A percentile compares a stretch with the other conserved stretches of the same genome.
Conservation (phyloP, 1,140 invertebrate genomes). For the Drosophila sucinea region DNA sequence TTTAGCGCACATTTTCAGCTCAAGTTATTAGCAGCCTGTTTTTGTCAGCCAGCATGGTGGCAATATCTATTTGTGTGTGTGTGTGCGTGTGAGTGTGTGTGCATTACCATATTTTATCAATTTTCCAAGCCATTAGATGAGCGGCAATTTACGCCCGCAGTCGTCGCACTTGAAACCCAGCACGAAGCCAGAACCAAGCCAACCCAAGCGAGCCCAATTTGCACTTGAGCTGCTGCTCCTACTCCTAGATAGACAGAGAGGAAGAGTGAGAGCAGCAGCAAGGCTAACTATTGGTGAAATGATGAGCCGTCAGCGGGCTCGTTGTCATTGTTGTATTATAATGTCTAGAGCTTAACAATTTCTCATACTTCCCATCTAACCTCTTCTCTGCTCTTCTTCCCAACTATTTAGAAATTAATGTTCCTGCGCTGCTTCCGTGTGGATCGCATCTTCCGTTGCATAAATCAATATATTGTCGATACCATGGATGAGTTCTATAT, state of each 20-base stretch:
- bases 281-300: slow-evolving; percentile 43
- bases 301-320: slow-evolving; percentile 49
- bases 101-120: slow-evolving; percentile 82
- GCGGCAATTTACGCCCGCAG: slow-evolving; percentile 78
- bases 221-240: slow-evolving; percentile 59
- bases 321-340: slow-evolving; percentile 60
- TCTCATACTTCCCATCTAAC: slow-evolving; percentile 8
- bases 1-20: slow-evolving; percentile 80
- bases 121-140: slow-evolving; percentile 81
- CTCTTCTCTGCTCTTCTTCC: not conserved
- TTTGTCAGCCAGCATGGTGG: slow-evolving; percentile 68
- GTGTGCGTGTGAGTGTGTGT: slow-evolving; percentile 51
- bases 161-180: slow-evolving; percentile 73
- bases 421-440: slow-evolving; percentile 93
- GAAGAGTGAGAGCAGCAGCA: slow-evolving; percentile 32
- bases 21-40: slow-evolving; percentile 81
- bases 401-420: slow-evolving; percentile 87
- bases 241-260: slow-evolving; percentile 17
- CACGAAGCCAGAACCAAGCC: slow-evolving; percentile 51
- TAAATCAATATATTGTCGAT: slow-evolving; percentile 91
- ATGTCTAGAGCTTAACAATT: slow-evolving; percentile 37
- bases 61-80: slow-evolving; percentile 35
- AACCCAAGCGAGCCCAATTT: slow-evolving; percentile 74
- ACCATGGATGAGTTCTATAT: slow-evolving; percentile 94
- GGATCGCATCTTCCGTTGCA: slow-evolving; percentile 91